Percentiles rank a stretch among this genome's conserved stretches.
Conservation (phyloP, 2,888 invertebrate species). For the Amiota communis region DNA sequence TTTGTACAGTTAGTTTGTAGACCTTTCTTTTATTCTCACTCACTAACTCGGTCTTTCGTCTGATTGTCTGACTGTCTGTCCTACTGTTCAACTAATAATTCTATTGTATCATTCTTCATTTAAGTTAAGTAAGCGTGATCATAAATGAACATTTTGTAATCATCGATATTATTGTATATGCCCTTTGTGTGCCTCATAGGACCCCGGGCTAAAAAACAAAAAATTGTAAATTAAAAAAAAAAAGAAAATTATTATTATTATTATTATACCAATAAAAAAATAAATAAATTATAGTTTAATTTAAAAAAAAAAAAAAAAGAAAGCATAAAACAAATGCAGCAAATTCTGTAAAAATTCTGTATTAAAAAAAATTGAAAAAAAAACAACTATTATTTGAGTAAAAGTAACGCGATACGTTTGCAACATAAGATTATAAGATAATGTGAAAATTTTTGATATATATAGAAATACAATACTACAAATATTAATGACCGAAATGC, state of each 20-base stretch:
- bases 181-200: constrained; percentile 28
- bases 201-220: constrained; percentile 17
- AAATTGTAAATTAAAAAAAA: constrained; percentile 21
- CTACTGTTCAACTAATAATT: background rate
- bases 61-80: constrained; percentile 2
- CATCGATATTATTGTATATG: constrained; percentile 18
- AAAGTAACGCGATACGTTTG: too few species aligned
- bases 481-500: too few species aligned
- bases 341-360: constrained; percentile 47
- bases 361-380: constrained; percentile 30
- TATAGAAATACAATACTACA: too few species aligned
- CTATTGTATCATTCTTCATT: background rate
- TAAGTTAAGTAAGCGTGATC: background rate
- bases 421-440: too few species aligned
- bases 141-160: background rate
- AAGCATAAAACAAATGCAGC: constrained; percentile 44
- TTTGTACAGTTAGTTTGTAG: constrained; percentile 60
- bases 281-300: constrained; percentile 53
- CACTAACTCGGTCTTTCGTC: background rate
- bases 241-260: background rate
- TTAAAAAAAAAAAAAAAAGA: constrained; percentile 34
- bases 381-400: constrained; percentile 24
- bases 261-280: too few species aligned
- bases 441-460: too few species aligned
- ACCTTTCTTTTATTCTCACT: constrained; percentile 19